Evolutionary conservation across 1,140 invertebrate genomes (phyloP), one percentile per base, ranked within the genome.

Genomic region (Drosophila bipectinata): DNA sequence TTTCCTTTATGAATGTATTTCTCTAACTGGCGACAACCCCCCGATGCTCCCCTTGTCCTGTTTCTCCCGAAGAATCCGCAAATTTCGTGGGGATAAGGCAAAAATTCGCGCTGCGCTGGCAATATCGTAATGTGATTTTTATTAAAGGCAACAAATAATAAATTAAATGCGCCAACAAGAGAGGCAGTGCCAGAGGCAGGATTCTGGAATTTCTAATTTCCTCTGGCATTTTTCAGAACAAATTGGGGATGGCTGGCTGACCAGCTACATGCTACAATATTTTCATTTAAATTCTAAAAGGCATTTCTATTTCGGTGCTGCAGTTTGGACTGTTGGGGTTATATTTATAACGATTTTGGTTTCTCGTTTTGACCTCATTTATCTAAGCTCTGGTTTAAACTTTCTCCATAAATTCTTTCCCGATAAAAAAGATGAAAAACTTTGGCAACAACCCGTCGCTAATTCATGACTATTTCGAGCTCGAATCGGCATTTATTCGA

Each of bases 1-100:
- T 69, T 85, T 85, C 72, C 81, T 66, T 85, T 84, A 77, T 85
- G 80, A 84, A 73, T 84, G 77, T 80, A 30, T 79, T 84, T 77
- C 62, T 68, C 15, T 49, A 71, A 71, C 77, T 74, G 72, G 44
- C 53, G 41, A 62, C 59, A 60, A 37, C 47, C 26, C 1, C 6
- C 26, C 26, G 26, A 49, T 24, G 48, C 34, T 44, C 53, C 10
- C 12, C 57, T 28, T 28, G 39, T 32, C 14, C 45, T 4, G 9
- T 18, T 32, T 45, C 10, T 12, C 5, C 10, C 10, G 3, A 10
- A 12, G 15, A 49, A 44, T 32, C 37, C 56, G 34, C 52, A 37
- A 45, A 55, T 26, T 62, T 63, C 15, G 48, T 39, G n/a, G 12
- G 51, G n/a, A 53, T 57, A 12, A 15, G 24, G 37, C 64, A 37